Percentiles rank a stretch among this genome's conserved stretches.
phyloP scores from a whole-genome alignment of 2,797 vertebrate species.

The Hapalemur alaotrensis region DNA sequence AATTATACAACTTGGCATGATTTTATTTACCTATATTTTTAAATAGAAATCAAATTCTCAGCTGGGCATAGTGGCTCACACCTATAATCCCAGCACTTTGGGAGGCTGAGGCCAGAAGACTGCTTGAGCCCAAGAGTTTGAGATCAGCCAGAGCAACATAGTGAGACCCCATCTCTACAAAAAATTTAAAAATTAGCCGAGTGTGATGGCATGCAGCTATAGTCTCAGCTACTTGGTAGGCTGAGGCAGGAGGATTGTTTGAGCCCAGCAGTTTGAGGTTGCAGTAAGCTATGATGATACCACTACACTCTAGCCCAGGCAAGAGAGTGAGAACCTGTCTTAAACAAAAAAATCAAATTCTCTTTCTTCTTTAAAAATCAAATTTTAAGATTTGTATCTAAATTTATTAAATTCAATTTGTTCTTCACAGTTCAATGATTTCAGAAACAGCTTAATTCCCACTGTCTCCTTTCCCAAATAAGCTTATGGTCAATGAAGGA shows the following conservation, averaged over 20 bases:
- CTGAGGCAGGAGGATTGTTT: not conserved
- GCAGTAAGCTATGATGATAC: not conserved
- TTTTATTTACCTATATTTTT: not conserved
- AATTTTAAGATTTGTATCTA: not conserved
- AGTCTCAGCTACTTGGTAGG: not conserved
- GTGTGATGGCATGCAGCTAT: not conserved
- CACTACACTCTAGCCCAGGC: not conserved
- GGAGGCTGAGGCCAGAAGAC: not conserved
- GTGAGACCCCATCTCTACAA: not conserved
- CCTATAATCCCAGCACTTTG: not conserved
- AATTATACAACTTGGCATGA: constrained; percentile 2
- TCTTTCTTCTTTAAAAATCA: not conserved
- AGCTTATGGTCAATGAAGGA: not conserved
- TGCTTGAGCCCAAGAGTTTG: not conserved
- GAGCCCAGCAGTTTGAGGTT: not conserved
- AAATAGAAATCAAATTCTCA: not conserved
- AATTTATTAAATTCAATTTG: constrained; percentile 1
- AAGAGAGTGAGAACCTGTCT: not conserved
- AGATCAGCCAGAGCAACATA: not conserved
- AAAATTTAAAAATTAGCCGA: not conserved
- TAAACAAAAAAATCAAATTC: not conserved
- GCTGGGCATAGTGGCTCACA: not conserved
- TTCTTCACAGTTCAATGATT: not conserved
- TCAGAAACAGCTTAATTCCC: not conserved
- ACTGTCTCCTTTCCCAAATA: not conserved